Evolutionary conservation across 2,113 vertebrate genomes (phyloP).

Genomic region (Notarius quadriscutis): DNA sequence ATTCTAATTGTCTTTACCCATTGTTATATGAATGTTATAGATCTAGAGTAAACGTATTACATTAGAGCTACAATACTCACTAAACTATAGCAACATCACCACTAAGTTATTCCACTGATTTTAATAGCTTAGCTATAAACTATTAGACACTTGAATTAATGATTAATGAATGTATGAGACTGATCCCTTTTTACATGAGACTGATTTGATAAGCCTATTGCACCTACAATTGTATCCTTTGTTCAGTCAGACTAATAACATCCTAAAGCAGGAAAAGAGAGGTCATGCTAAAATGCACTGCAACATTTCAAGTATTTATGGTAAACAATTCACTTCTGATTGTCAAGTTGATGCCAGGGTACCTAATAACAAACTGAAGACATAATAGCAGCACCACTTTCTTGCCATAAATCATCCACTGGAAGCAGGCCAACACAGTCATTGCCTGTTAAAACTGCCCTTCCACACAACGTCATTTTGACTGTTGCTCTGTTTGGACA

Average conservation of each 20-base stretch:
- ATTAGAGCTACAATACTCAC: too few species aligned
- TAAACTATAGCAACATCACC: too few species aligned
- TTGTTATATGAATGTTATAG: too few species aligned
- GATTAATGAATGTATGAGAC: too few species aligned
- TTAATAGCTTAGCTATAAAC: too few species aligned
- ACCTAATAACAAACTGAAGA: constrained; percentile 34
- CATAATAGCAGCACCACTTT: constrained; percentile 11
- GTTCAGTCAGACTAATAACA: constrained; percentile 27
- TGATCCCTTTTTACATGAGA: too few species aligned
- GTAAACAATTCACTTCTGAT: constrained; percentile 7
- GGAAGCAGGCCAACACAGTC: constrained; percentile 22
- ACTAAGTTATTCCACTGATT: too few species aligned
- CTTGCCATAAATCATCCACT: constrained; percentile 40
- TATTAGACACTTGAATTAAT: too few species aligned
- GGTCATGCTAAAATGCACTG: background rate
- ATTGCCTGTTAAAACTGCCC: constrained; percentile 35
- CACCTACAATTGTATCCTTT: background rate
- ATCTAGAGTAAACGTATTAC: too few species aligned
- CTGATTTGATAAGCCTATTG: too few species aligned
- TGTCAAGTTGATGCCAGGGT: background rate
- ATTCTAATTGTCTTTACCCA: too few species aligned
- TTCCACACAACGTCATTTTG: constrained; percentile 25
- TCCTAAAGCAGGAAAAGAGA: background rate
- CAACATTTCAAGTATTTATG: background rate
- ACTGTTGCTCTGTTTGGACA: constrained; percentile 28